Evolutionary conservation across 2,113 vertebrate species (phyloP).

Genomic region (Hucho hucho): DNA sequence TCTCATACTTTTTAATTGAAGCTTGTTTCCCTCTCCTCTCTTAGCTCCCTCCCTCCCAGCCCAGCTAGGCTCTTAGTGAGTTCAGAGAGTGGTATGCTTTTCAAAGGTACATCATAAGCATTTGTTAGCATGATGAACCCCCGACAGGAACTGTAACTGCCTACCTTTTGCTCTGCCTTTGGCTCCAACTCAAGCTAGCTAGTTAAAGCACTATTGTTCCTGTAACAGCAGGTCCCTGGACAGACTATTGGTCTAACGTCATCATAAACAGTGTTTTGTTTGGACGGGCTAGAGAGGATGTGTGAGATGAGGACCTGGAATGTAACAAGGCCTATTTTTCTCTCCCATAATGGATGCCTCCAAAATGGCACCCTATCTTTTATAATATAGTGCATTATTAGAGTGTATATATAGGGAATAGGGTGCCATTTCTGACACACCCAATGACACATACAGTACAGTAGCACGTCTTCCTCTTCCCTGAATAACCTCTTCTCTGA

Average conservation of each 20-base stretch:
- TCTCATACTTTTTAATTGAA: conserved; percentile 66
- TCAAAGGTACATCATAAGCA: conserved; percentile 65
- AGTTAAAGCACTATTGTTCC: conserved; percentile 43
- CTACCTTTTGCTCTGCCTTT: conserved; percentile 10
- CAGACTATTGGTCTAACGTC: conserved; percentile 25
- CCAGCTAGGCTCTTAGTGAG: conserved; percentile 43
- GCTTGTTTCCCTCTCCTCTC: conserved; percentile 40
- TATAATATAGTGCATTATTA: background rate
- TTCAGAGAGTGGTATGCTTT: conserved; percentile 53
- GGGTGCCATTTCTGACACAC: background rate
- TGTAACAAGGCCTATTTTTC: conserved; percentile 14
- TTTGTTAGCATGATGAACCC: conserved; percentile 46
- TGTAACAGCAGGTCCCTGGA: conserved; percentile 37
- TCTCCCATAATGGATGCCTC: background rate
- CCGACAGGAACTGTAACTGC: conserved; percentile 46
- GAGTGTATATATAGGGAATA: conserved; percentile 11
- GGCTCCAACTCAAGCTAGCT: conserved; percentile 35
- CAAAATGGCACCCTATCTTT: no score
- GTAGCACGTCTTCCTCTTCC: background rate
- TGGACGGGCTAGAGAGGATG: no score
- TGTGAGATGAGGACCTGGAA: no score
- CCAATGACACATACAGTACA: background rate
- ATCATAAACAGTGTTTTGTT: background rate
- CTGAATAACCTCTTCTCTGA: conserved; percentile 4
- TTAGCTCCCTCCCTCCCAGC: conserved; percentile 23